Base-by-base conservation (phyloP, 2,113 vertebrate species). In the Empidonax alnorum region DNA sequence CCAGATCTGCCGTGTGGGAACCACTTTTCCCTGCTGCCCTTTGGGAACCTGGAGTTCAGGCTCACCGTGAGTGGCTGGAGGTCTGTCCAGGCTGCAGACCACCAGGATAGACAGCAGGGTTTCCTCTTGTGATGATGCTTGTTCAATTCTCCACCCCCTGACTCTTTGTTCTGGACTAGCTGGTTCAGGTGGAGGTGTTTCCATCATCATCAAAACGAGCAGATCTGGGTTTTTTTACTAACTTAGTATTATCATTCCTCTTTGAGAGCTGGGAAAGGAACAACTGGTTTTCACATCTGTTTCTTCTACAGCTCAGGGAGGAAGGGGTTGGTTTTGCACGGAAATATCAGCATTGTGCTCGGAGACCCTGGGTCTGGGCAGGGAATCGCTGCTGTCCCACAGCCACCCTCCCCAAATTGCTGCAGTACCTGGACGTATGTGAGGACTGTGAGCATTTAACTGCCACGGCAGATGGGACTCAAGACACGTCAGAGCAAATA, bases 401-500 rank as follows among this genome's bases (percentile, higher is more conserved):
- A n/a, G 33, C 58, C 0, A 0, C 59, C 52, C 39, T 87, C 53
- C 73, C 50, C 35, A 31, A 11, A 31, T 18, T 20, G 25, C 78
- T 73, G 49, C 10, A 11, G n/a, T 52, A 75, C 12, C 30, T 0
- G 3, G 56, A 53, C 3, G 5, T 8, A 6, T 3, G 22, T 0
- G 9, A 74, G 49, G 44, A 62, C 73, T 2, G 13, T 20, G 61
- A 86, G 44, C 0, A 0, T 75, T 87, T 35, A 46, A 84, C 58
- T 4, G 20, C 53, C 62, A 15, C n/a, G 46, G 90, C 83, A 84
- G 58, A 84, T 87, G 89, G 71, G 82, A 91, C 91, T 84, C 62
- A 66, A 82, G 87, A 58, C 56, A 68, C 4, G 27, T 83, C 10
- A 44, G 84, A 94, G 75, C 96, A 97, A 97, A 97, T 96, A 97